Evolutionary conservation across 2,888 invertebrate genomes (phyloP).

Genomic region (Cenopis cana): DNA sequence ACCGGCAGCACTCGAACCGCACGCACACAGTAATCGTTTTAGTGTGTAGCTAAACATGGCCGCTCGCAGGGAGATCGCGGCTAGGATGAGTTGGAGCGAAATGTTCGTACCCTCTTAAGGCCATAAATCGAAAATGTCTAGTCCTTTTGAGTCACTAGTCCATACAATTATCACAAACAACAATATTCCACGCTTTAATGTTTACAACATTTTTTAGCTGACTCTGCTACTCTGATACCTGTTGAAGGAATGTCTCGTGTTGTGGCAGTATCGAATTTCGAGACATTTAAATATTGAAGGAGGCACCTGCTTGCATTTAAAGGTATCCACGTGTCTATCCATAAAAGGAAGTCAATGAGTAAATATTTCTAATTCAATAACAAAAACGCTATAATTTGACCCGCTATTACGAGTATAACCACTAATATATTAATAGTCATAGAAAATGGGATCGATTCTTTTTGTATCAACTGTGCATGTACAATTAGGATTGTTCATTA

Average conservation of each 20-base stretch:
- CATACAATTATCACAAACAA: not conserved
- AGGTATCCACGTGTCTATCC: constrained; percentile 10
- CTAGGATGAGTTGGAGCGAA: too few species aligned
- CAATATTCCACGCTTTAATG: not conserved
- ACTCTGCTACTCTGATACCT: constrained; percentile 18
- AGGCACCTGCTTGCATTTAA: constrained; percentile 10
- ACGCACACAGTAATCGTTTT: too few species aligned
- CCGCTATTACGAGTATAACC: not conserved
- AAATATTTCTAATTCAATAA: not conserved
- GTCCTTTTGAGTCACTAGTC: not conserved
- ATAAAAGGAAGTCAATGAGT: not conserved
- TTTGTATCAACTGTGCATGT: too few species aligned
- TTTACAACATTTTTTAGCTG: constrained; percentile 11
- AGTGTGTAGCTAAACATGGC: too few species aligned
- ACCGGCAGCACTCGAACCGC: too few species aligned
- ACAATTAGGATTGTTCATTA: too few species aligned
- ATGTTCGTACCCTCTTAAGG: too few species aligned
- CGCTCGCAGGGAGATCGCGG: too few species aligned
- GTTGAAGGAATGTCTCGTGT: constrained; percentile 12
- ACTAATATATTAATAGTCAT: too few species aligned
- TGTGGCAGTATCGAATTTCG: constrained; percentile 17
- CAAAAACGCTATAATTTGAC: not conserved
- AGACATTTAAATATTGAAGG: not conserved
- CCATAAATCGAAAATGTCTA: not conserved
- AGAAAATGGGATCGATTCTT: too few species aligned